Evolutionary conservation across 2,113 vertebrate species (phyloP).

Genomic region (Crotophaga sulcirostris): DNA sequence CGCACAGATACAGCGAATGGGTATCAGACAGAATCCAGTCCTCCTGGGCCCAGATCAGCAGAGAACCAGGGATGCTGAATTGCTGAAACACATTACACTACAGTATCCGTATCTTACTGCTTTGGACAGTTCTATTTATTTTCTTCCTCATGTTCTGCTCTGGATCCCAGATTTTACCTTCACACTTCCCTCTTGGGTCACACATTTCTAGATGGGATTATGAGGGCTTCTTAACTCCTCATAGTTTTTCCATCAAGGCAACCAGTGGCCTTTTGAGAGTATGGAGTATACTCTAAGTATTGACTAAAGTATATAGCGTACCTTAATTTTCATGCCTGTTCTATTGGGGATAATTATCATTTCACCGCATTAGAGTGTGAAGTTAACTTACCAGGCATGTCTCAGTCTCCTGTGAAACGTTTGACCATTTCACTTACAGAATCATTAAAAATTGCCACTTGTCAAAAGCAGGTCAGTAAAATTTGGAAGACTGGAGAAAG

Average conservation of each 20-base stretch:
- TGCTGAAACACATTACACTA: not conserved
- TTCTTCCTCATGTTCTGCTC: not conserved
- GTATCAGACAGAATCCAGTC: not conserved
- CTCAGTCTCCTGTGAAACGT: not conserved
- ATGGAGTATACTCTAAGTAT: too few species aligned
- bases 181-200: not conserved
- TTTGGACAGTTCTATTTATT: not conserved
- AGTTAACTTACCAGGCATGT: not conserved
- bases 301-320: not conserved
- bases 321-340: not conserved
- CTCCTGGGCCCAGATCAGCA: not conserved
- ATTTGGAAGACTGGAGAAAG: not conserved
- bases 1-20: accelerated
- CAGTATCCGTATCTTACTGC: not conserved
- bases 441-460: not conserved
- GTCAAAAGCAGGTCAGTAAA: not conserved
- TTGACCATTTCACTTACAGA: not conserved
- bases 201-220: not conserved
- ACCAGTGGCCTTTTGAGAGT: not conserved
- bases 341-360: not conserved
- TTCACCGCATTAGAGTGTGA: not conserved
- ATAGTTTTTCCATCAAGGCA: not conserved
- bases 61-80: not conserved
- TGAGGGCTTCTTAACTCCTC: not conserved
- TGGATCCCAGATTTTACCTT: not conserved